Conservation (phyloP, 2,888 invertebrate genomes). For the Octodonta nipae region DNA sequence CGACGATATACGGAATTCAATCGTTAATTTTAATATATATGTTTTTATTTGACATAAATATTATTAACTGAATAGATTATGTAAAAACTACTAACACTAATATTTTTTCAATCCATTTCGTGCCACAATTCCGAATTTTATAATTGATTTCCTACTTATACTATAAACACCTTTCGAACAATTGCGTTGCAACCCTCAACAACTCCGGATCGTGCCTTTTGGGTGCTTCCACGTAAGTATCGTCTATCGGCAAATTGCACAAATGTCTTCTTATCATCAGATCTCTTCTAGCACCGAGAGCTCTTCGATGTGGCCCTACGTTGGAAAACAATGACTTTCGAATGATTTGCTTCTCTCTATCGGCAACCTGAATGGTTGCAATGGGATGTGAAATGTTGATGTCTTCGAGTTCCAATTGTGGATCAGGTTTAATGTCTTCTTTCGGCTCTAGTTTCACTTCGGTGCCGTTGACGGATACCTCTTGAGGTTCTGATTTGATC, state of each 20-base stretch:
- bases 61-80: no score
- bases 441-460: slow-evolving; percentile 17
- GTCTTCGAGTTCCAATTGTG: slow-evolving; percentile 10
- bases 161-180: slow-evolving; percentile 31
- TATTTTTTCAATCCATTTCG: no score
- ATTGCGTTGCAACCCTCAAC: slow-evolving; percentile 29
- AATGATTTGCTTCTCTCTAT: slow-evolving; percentile 45
- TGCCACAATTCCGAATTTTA: no score
- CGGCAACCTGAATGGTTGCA: slow-evolving; percentile 48
- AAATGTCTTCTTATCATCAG: slow-evolving; percentile 57
- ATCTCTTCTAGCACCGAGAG: slow-evolving; percentile 67
- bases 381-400: slow-evolving; percentile 37
- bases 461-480: slow-evolving; percentile 14
- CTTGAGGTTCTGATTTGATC: slow-evolving; percentile 16
- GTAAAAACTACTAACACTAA: no score
- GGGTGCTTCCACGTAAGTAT: slow-evolving; percentile 35
- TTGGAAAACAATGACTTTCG: slow-evolving; percentile 51
- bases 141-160: background rate
- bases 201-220: slow-evolving; percentile 33
- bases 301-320: slow-evolving; percentile 61
- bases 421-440: slow-evolving; percentile 9
- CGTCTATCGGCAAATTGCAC: slow-evolving; percentile 53
- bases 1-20: no score
- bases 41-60: no score
- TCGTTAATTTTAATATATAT: no score